phyloP scores from a whole-genome alignment of 2,113 vertebrate genomes.

The Chloebia gouldiae region DNA sequence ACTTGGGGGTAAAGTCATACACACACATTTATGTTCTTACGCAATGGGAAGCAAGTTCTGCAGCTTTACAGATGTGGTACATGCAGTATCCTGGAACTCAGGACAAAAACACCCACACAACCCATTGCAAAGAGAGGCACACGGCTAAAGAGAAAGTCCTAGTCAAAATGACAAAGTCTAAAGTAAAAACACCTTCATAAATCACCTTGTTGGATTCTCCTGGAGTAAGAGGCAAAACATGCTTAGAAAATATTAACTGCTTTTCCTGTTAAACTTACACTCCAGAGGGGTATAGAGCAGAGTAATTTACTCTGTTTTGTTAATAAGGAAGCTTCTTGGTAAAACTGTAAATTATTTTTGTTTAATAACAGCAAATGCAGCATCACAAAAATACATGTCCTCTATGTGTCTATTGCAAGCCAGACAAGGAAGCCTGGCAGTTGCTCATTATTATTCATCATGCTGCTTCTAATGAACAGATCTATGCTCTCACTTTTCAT shows the following conservation, averaged over 20 bases:
- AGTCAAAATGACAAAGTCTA: not conserved
- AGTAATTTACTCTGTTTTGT: not conserved
- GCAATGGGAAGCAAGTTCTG: not conserved
- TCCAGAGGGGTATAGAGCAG: not conserved
- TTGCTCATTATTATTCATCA: constrained; percentile 40
- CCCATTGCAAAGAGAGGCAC: not conserved
- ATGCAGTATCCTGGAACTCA: not conserved
- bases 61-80: not conserved
- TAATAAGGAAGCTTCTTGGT: not conserved
- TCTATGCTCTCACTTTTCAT: constrained; percentile 36
- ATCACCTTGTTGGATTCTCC: not conserved
- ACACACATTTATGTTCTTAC: not conserved
- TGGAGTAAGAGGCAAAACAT: not conserved
- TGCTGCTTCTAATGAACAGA: not conserved
- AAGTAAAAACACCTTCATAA: not conserved
- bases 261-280: not conserved
- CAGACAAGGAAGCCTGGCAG: not conserved
- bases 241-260: not conserved
- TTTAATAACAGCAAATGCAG: constrained; percentile 4
- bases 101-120: not conserved
- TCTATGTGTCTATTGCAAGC: not conserved
- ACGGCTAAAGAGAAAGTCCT: not conserved
- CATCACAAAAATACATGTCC: not conserved
- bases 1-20: not conserved
- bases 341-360: not conserved